Evolutionary conservation across 2,113 vertebrate species (phyloP).

Genomic region (Peromyscus polionotus): DNA sequence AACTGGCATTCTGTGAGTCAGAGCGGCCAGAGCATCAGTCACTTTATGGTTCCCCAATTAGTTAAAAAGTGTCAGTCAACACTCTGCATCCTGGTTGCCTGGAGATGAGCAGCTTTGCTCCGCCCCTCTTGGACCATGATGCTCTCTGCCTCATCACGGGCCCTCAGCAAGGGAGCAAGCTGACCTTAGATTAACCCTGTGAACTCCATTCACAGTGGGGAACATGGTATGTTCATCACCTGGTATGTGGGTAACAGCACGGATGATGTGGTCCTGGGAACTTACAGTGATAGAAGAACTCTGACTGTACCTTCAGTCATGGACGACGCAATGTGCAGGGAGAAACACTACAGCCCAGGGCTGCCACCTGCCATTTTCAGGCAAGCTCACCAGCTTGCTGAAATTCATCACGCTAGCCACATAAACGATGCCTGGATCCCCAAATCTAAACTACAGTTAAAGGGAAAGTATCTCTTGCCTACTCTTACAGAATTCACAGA

Average conservation of each 20-base stretch:
- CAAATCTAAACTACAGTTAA: constrained; percentile 96
- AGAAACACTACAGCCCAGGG: constrained; percentile 94
- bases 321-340: constrained; percentile 96
- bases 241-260: constrained; percentile 85
- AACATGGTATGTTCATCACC: constrained; percentile 96
- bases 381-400: constrained; percentile 92
- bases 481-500: constrained; percentile 93
- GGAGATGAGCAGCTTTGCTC: not conserved
- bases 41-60: not conserved
- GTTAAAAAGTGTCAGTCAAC: not conserved
- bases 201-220: constrained; percentile 92
- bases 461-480: constrained; percentile 96
- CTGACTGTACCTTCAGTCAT: constrained; percentile 98
- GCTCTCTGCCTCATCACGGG: not conserved
- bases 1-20: not conserved
- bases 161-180: no score
- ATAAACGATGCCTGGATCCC: constrained; percentile 98
- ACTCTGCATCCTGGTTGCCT: not conserved
- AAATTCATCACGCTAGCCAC: constrained; percentile 97
- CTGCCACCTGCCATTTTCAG: constrained; percentile 87
- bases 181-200: not conserved
- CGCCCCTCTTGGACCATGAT: no score
- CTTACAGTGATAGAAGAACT: constrained; percentile 95
- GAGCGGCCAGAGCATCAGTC: not conserved
- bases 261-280: constrained; percentile 95